Conservation (phyloP, 2,113 vertebrate genomes). For the Oryzias celebensis region DNA sequence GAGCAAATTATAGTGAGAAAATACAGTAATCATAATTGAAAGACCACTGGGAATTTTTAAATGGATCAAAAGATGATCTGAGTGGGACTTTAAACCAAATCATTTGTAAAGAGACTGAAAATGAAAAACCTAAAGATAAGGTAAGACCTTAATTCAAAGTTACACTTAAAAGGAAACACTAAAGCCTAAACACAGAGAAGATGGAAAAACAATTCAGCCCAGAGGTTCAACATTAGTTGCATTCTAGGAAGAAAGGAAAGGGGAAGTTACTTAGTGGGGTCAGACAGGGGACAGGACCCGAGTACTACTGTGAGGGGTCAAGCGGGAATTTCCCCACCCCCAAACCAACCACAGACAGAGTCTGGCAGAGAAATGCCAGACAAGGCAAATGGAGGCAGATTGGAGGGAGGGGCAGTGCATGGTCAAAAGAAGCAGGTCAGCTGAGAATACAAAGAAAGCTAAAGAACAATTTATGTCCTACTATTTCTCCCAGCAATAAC, state of each 20-base stretch:
- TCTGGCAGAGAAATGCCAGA: slow-evolving; percentile 42
- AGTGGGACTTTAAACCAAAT: neutral
- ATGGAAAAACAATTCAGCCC: neutral
- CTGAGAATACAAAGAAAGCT: slow-evolving; percentile 63
- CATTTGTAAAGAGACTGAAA: neutral
- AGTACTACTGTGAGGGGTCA: slow-evolving; percentile 50
- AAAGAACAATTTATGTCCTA: slow-evolving; percentile 60
- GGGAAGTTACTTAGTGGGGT: slow-evolving; percentile 61
- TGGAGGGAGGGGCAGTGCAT: slow-evolving; percentile 27
- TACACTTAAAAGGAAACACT: neutral
- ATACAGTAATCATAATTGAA: too few species aligned
- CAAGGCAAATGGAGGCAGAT: slow-evolving; percentile 38
- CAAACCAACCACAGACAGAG: too few species aligned
- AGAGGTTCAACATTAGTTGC: neutral
- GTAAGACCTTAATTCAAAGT: neutral
- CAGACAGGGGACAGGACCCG: slow-evolving; percentile 63
- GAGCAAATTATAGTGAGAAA: too few species aligned
- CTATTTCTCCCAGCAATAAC: slow-evolving; percentile 52
- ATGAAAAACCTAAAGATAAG: neutral
- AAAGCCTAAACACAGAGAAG: neutral
- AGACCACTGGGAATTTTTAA: neutral
- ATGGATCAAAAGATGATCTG: neutral
- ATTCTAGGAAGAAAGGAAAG: slow-evolving; percentile 1
- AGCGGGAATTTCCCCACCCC: slow-evolving; percentile 1
- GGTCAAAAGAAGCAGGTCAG: slow-evolving; percentile 58